Evolutionary conservation across 1,140 invertebrate species (phyloP).

Genomic region (Nasonia giraulti): DNA sequence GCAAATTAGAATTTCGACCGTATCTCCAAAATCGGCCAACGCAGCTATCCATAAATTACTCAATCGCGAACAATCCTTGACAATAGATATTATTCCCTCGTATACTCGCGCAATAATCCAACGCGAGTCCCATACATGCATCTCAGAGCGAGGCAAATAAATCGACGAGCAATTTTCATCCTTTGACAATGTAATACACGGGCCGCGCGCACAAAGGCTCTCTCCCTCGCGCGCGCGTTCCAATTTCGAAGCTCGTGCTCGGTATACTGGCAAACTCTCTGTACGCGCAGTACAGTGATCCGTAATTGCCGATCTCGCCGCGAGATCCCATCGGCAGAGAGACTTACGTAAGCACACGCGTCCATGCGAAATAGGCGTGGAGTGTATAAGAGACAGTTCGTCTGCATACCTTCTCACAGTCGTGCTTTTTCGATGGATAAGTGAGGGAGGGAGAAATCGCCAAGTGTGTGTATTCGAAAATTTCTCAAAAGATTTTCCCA

Average conservation of each 20-base stretch:
- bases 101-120: no score
- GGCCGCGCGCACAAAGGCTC: neutral
- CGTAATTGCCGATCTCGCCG: slow-evolving; percentile 15
- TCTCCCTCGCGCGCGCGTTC: no score
- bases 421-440: neutral
- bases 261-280: neutral
- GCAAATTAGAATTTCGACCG: no score
- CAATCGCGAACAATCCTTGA: no score
- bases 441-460: no score
- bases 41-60: no score
- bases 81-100: no score
- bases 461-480: neutral
- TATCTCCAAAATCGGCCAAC: no score
- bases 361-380: neutral
- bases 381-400: neutral
- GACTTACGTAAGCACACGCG: neutral
- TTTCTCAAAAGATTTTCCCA: neutral
- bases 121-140: no score
- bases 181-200: neutral
- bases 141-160: no score
- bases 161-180: neutral
- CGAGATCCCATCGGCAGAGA: neutral
- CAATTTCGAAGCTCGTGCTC: neutral
- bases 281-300: neutral
- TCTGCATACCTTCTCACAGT: slow-evolving; percentile 36